Percentiles rank a stretch among this genome's conserved stretches.
Evolutionary conservation across 2,888 invertebrate species (phyloP).

Genomic region (Volucella zonaria): DNA sequence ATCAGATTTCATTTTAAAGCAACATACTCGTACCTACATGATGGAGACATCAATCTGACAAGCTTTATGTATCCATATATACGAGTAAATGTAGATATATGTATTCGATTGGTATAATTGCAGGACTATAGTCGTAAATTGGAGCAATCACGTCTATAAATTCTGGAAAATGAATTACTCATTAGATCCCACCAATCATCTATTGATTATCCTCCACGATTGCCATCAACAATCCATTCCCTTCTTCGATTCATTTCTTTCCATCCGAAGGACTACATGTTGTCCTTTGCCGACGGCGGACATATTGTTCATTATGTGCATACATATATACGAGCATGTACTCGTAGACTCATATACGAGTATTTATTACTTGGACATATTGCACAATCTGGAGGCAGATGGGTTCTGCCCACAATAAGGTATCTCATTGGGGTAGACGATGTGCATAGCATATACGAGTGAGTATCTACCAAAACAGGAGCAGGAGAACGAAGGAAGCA

Average conservation of each 20-base stretch:
- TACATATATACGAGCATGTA: too few species aligned
- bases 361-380: conserved; percentile 13
- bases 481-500: neutral
- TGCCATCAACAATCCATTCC: conserved; percentile 12
- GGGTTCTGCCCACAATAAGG: neutral
- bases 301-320: conserved; percentile 36
- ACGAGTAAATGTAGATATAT: too few species aligned
- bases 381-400: conserved; percentile 24
- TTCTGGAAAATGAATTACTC: conserved; percentile 67
- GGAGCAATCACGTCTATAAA: conserved; percentile 59
- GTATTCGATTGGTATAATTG: too few species aligned
- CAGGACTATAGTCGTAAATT: conserved; percentile 46
- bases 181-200: conserved; percentile 68
- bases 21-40: too few species aligned
- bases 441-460: neutral
- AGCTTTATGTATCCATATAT: too few species aligned
- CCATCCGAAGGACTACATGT: conserved; percentile 14
- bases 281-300: conserved; percentile 16
- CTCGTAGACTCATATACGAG: too few species aligned
- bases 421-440: too few species aligned
- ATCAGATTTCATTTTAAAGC: too few species aligned
- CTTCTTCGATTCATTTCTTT: conserved; percentile 22
- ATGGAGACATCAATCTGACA: too few species aligned
- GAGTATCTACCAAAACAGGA: neutral
- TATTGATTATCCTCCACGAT: conserved; percentile 68